Evolutionary conservation across 2,797 vertebrate species (phyloP), one percentile per base, ranked within the genome.

Genomic region (Anguilla pacifica): DNA sequence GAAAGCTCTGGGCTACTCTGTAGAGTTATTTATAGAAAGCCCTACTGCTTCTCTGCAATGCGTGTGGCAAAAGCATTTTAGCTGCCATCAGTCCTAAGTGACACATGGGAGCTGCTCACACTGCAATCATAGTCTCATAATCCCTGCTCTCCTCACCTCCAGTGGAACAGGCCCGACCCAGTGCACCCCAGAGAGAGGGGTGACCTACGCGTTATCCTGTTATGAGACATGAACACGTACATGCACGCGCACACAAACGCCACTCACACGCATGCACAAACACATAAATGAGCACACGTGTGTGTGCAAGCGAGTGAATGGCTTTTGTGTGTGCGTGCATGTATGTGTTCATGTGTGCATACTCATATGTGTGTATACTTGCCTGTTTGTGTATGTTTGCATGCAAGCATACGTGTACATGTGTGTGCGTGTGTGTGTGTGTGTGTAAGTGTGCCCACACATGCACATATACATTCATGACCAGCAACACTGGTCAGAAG

Each of bases 61-160:
- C 19, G 46, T 70, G 61, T 84, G 86, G 70, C 77, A 35, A 46
- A 28, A 72, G 51, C 31, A n/a, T 19, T 35, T 31, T n/a, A 11
- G 31, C 25, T n/a, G 67, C 25, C 35, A 31, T 59, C 31, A 46
- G 61, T 31, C 55, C 31, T 31, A 6, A 2, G 64, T 59, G 87
- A 84, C 83, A 39, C 3, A 51, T 28, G 19, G 19, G 67, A 51
- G 43, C 49, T 25, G 17, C 7, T 31, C 81, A 57, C 35, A 6
- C 6, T 55, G 64, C 46, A 15, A 43, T 49, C 77, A 9, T 49
- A 5, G 28, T 84, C 82, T 53, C 81, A 64, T 85, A 85, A 88
- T 88, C 64, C 77, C 67, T 49, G 83, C 51, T 59, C 83, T 77
- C 64, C 51, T 39, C 61, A 74, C 70, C 64, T 57, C 51, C 4